These are phyloP conservation scores for Periophthalmodon schlosseri DNA, from an alignment of 2,113 vertebrate species.

Conservation along the genomic window DNA sequence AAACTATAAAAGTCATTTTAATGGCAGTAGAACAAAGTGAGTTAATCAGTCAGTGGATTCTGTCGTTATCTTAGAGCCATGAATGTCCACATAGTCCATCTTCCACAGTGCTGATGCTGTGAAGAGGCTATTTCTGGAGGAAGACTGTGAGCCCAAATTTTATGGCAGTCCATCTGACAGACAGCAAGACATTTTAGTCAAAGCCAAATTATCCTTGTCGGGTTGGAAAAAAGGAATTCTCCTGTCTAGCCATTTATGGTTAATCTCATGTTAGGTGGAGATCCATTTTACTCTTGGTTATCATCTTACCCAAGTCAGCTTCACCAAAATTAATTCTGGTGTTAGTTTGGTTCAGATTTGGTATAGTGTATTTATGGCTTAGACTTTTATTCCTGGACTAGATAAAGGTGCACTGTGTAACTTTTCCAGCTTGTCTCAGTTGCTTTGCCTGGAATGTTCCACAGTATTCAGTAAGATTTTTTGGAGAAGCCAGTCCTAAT, in stretches of 20 bases:
- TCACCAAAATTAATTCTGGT: no score
- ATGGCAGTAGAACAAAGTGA: neutral
- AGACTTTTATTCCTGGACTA: no score
- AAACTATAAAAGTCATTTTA: constrained; percentile 1
- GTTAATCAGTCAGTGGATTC: constrained; percentile 2
- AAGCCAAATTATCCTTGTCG: constrained; percentile 4
- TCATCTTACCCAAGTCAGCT: neutral
- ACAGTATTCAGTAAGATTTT: no score
- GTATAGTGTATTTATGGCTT: no score
- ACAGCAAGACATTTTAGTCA: constrained; percentile 6
- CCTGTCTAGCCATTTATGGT: neutral
- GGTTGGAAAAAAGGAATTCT: neutral
- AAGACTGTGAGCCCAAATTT: neutral
- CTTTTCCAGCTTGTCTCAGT: neutral
- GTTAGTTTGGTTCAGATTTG: neutral
- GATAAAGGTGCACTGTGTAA: neutral
- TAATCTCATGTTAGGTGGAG: neutral
- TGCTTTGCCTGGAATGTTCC: no score
- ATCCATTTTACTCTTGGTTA: neutral
- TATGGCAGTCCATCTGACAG: constrained; percentile 2
- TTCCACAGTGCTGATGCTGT: neutral
- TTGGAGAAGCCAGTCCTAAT: no score
- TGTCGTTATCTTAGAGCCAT: constrained; percentile 1
- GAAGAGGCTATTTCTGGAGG: neutral
- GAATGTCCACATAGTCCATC: constrained; percentile 4